Conservation (phyloP, 2,797 vertebrate genomes). For the Adelosebastes latens region DNA sequence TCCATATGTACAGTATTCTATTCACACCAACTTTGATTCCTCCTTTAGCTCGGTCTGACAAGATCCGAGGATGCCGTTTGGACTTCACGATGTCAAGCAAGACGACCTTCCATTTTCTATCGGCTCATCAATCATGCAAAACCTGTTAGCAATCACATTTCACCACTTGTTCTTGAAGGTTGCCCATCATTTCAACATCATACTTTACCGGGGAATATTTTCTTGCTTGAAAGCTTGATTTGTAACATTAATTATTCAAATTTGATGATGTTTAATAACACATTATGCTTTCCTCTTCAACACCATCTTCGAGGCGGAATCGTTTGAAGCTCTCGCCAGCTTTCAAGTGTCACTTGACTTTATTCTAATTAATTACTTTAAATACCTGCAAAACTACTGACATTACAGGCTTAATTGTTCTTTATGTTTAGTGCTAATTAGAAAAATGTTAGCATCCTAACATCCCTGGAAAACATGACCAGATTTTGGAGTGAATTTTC, state of each 20-base stretch:
- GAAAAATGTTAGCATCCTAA: neutral
- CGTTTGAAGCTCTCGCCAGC: neutral
- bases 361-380: neutral
- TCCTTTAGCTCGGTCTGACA: neutral
- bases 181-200: neutral
- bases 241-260: neutral
- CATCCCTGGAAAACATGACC: neutral
- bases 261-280: neutral
- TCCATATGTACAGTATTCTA: constrained; percentile 12
- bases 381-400: neutral
- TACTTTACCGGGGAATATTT: neutral
- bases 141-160: neutral
- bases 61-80: neutral
- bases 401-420: neutral
- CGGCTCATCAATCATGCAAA: constrained; percentile 16
- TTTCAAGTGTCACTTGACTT: neutral
- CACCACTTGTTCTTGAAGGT: neutral
- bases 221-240: neutral
- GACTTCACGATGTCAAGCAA: neutral
- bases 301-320: neutral
- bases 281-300: neutral
- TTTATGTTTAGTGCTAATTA: neutral
- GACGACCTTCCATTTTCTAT: neutral
- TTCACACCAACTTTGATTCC: constrained; percentile 3
- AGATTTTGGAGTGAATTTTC: neutral